Percentiles rank a stretch among this genome's conserved stretches.
Conservation (phyloP, 2,797 vertebrate genomes). For the Mastacembelus armatus region DNA sequence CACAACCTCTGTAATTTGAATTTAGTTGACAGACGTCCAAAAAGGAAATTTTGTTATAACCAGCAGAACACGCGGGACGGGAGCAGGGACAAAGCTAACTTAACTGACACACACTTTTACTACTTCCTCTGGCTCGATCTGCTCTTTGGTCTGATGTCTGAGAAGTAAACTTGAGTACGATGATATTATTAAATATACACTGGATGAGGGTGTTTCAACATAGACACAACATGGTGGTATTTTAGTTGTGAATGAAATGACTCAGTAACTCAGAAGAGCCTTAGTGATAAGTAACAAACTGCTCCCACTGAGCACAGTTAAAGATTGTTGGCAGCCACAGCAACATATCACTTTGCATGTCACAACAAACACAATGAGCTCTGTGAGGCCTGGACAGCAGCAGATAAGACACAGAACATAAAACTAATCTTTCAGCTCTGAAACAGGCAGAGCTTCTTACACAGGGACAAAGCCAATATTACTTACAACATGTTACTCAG, state of each 20-base stretch:
- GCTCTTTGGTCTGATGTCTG: not conserved
- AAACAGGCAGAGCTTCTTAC: constrained; percentile 11
- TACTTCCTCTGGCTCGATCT: too few species aligned
- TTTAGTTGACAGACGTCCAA: not conserved
- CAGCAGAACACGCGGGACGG: not conserved
- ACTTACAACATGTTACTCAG: constrained; percentile 31
- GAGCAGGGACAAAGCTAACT: not conserved
- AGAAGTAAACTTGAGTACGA: not conserved
- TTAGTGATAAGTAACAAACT: not conserved
- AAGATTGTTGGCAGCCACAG: constrained; percentile 15
- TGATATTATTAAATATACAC: not conserved
- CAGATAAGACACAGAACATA: constrained; percentile 56
- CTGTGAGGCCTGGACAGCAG: constrained; percentile 34
- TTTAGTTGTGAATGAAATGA: not conserved
- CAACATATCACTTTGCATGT: constrained; percentile 21
- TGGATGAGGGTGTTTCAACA: constrained; percentile 6
- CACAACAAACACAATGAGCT: constrained; percentile 51
- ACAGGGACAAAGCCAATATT: constrained; percentile 10
- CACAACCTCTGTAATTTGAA: not conserved
- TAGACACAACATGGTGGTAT: too few species aligned
- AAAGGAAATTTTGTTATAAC: not conserved
- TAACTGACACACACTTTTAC: not conserved
- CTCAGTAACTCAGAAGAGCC: not conserved
- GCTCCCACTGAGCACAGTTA: constrained; percentile 12
- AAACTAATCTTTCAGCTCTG: constrained; percentile 31